Evolutionary conservation across 2,888 invertebrate genomes (phyloP), one percentile per base, ranked within the genome.

Genomic region (Graphium colonna): DNA sequence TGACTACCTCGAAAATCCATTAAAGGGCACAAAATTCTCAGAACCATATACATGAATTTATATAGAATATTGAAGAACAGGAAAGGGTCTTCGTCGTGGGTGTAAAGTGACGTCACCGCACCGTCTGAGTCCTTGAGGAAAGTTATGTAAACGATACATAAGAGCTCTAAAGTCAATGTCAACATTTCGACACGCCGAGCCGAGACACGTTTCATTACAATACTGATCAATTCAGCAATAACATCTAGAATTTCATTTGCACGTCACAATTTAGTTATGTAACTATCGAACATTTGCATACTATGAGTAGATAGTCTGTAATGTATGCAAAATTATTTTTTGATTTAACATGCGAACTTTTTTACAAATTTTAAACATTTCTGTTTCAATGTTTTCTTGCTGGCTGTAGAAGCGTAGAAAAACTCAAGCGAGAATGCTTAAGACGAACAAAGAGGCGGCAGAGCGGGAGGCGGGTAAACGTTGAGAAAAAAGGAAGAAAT

Each of bases 81-180:
- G 21, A 39, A 26, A 47, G 38, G 15, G 47, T 26, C 47, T 49
- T 43, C 42, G 47, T 47, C 47, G 47, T 17, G 13, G 28, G 52
- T 38, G 49, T 40, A 26, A 47, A 48, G 16, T 49, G 53, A 54
- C 49, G 53, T 49, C 44, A 49, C 18, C 44, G 44, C 16, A 49
- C 48, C 53, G 39, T 39, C 44, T 38, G 43, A 42, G 49, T 44
- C 48, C 44, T 45, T 33, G 49, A 45, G 53, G 31, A 36, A 33
- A 53, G 44, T 54, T 54, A 54, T 54, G 53, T 49, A 54, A 54
- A 54, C 53, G 53, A 54, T 31, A 28, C 48, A 42, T 21, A 52
- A 52, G 47, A 42, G 52, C 48, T 53, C 31, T 54, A 49, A 49
- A 49, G 53, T 39, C 53, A 54, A 54, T 54, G 53, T 54, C 44